Conservation (phyloP, 2,797 vertebrate genomes). For the Xenentodon cancila region DNA sequence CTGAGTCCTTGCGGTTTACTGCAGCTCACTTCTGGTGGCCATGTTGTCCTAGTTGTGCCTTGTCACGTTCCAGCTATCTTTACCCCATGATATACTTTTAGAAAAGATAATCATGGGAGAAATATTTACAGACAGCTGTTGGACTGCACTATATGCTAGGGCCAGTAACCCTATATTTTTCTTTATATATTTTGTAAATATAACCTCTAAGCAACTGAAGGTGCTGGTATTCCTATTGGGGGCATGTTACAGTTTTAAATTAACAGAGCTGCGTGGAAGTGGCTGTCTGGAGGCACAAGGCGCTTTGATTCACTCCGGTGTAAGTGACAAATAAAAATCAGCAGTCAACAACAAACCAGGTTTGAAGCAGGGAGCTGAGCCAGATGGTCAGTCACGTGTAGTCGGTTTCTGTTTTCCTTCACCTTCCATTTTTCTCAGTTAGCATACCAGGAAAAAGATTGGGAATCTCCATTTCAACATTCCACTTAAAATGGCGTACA, state of each 20-base stretch:
- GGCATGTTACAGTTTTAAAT: conserved; percentile 39
- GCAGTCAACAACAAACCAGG: background rate
- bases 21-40: conserved; percentile 61
- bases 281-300: conserved; percentile 13
- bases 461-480: conserved; percentile 72
- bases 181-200: conserved; percentile 94
- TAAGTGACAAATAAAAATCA: conserved; percentile 5
- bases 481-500: conserved; percentile 55
- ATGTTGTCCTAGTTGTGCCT: conserved; percentile 88
- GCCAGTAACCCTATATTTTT: conserved; percentile 97
- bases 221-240: conserved; percentile 70
- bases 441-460: conserved; percentile 27
- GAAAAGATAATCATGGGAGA: conserved; percentile 96
- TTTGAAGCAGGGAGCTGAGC: background rate
- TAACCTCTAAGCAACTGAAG: conserved; percentile 83
- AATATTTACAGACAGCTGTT: conserved; percentile 98
- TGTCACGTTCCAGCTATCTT: conserved; percentile 98
- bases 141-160: conserved; percentile 89
- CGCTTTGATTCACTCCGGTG: conserved; percentile 22
- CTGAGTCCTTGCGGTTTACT: conserved; percentile 49
- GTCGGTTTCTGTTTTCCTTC: conserved; percentile 4
- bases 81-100: conserved; percentile 97
- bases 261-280: conserved; percentile 35
- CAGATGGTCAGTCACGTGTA: background rate
- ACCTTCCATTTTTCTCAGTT: conserved; percentile 17